Evolutionary conservation across 2,888 invertebrate genomes (phyloP).

Genomic region (Calliopum simillimum): DNA sequence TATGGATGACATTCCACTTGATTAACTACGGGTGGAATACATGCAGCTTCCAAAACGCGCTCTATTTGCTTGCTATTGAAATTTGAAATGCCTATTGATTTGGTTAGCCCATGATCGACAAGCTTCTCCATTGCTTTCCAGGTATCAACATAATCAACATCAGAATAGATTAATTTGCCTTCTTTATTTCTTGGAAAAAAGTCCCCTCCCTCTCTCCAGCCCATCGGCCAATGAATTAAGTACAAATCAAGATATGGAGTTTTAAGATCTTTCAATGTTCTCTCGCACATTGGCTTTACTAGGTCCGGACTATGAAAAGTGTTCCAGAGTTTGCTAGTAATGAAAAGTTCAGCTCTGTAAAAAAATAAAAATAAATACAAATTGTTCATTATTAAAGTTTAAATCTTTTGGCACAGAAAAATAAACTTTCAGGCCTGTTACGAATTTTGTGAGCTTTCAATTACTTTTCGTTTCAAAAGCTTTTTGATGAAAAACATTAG

Average conservation of each 20-base stretch:
- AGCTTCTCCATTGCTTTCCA: constrained; percentile 81
- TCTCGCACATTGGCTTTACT: constrained; percentile 76
- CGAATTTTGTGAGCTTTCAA: no score
- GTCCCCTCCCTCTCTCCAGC: constrained; percentile 79
- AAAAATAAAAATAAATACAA: not conserved
- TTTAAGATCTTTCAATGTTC: constrained; percentile 78
- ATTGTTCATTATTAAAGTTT: not conserved
- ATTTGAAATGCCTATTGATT: constrained; percentile 79
- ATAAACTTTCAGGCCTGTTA: no score
- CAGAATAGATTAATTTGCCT: constrained; percentile 73
- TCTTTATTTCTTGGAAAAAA: constrained; percentile 73
- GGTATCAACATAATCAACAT: constrained; percentile 79
- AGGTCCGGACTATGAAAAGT: constrained; percentile 84
- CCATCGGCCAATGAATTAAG: constrained; percentile 92
- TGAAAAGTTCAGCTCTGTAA: constrained; percentile 74
- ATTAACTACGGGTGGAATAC: constrained; percentile 74
- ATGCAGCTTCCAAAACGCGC: constrained; percentile 72
- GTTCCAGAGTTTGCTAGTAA: constrained; percentile 89
- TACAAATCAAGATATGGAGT: constrained; percentile 87
- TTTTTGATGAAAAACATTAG: no score
- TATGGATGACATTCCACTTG: constrained; percentile 85
- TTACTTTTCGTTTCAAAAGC: no score
- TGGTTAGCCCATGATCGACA: constrained; percentile 74
- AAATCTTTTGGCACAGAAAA: no score
- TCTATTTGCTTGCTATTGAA: constrained; percentile 81